phyloP scores from a whole-genome alignment of 1,140 invertebrate species.

The Nasonia vitripennis region DNA sequence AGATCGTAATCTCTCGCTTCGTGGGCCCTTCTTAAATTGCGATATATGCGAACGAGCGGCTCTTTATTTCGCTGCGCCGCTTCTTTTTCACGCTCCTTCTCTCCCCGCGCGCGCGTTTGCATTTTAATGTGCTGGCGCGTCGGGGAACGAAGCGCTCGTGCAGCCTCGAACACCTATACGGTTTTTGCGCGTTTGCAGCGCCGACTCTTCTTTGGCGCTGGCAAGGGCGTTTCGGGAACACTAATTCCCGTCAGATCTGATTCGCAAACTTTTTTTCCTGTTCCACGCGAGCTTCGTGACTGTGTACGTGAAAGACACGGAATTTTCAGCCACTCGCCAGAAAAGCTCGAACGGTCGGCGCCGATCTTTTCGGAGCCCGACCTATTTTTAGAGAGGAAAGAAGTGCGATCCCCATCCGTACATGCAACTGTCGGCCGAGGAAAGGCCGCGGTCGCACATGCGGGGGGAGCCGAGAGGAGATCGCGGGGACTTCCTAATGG shows the following conservation, averaged over 20 bases:
- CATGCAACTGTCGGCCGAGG: not conserved
- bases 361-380: not conserved
- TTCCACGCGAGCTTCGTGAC: not conserved
- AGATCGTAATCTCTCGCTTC: slow-evolving; percentile 71
- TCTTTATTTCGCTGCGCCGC: slow-evolving; percentile 48
- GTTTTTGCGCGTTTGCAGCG: too few species aligned
- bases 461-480: not conserved
- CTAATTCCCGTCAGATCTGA: not conserved
- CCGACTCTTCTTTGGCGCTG: too few species aligned
- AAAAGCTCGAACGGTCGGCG: not conserved
- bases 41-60: slow-evolving; percentile 21
- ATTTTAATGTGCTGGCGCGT: not conserved
- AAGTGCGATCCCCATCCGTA: not conserved
- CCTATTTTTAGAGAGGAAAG: not conserved
- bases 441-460: not conserved
- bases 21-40: slow-evolving; percentile 62
- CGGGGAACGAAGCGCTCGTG: not conserved
- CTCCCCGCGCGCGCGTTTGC: not conserved
- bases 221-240: not conserved
- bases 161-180: not conserved
- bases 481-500: slow-evolving; percentile 33
- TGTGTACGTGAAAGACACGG: too few species aligned
- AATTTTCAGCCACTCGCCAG: too few species aligned
- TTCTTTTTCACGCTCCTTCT: slow-evolving; percentile 33
- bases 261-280: not conserved